phyloP scores from a whole-genome alignment of 1,140 invertebrate species.

The Atta texana region DNA sequence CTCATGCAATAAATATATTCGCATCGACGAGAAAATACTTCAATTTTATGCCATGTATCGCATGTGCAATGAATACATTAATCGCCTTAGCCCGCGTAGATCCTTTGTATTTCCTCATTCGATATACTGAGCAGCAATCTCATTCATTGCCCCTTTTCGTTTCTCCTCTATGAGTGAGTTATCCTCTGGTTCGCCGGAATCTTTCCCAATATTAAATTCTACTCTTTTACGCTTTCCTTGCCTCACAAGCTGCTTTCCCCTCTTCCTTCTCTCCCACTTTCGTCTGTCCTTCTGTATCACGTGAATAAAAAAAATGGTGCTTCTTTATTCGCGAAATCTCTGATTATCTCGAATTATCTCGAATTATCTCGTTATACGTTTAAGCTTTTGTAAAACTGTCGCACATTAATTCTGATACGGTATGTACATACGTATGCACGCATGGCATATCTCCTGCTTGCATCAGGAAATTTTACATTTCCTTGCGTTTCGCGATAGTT shows the following conservation, averaged over 20 bases:
- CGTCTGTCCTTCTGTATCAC: not conserved
- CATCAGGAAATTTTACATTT: conserved; percentile 4
- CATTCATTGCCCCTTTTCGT: conserved; percentile 52
- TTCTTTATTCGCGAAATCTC: conserved; percentile 10
- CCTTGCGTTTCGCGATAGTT: not conserved
- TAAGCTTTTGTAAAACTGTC: conserved; percentile 6
- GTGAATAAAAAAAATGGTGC: conserved; percentile 36
- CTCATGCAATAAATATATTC: conserved; percentile 26
- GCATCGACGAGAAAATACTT: not conserved
- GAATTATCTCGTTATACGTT: conserved; percentile 55
- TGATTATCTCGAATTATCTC: conserved; percentile 49
- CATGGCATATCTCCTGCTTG: not conserved
- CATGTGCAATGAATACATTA: conserved; percentile 31
- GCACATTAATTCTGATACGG: not conserved
- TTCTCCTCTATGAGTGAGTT: not conserved
- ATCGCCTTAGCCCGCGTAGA: conserved; percentile 25
- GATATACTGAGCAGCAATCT: conserved; percentile 33
- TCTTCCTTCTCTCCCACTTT: not conserved
- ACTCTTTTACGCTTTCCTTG: conserved; percentile 43
- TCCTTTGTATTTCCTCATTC: conserved; percentile 51
- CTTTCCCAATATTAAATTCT: conserved; percentile 68
- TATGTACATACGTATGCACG: too few species aligned
- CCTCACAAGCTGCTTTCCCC: conserved; percentile 26
- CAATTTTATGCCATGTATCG: not conserved
- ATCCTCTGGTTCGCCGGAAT: not conserved